Evolutionary conservation across 2,797 vertebrate genomes (phyloP).

Genomic region (Silurus lanzhouensis): DNA sequence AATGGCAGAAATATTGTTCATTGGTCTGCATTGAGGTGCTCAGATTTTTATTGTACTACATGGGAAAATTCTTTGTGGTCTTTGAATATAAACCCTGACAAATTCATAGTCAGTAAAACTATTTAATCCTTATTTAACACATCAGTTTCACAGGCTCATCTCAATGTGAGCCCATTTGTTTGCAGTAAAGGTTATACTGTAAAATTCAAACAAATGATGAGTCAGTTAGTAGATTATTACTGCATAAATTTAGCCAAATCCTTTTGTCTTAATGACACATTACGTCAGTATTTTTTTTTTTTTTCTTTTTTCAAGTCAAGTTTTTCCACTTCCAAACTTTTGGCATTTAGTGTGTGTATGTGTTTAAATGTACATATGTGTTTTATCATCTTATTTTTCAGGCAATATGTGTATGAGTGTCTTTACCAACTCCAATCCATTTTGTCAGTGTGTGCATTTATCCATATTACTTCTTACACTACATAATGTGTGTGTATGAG

Average conservation of each 20-base stretch:
- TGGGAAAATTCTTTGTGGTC: background rate
- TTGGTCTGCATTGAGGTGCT: conserved; percentile 2
- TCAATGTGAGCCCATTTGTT: background rate
- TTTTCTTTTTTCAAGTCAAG: background rate
- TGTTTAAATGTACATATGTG: conserved; percentile 35
- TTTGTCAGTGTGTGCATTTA: conserved; percentile 17
- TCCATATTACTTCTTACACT: conserved; percentile 18
- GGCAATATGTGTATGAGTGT: conserved; percentile 10
- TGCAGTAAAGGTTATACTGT: background rate
- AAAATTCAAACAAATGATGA: background rate
- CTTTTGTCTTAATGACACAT: background rate
- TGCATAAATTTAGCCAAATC: background rate
- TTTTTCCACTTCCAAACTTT: background rate
- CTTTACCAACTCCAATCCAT: conserved; percentile 21
- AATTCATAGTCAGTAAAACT: background rate
- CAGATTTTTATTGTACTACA: background rate
- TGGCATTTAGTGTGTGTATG: conserved; percentile 27
- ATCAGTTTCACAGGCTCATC: background rate
- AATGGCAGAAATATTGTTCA: conserved; percentile 4
- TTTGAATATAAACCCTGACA: background rate
- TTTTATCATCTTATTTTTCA: conserved; percentile 21
- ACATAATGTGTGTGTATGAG: background rate
- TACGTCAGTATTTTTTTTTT: background rate
- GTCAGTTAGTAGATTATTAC: conserved; percentile 5
- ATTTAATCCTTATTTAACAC: background rate